A percentile compares a stretch with the other conserved stretches of the same genome.
Conservation (phyloP, 2,113 vertebrate species). For the Chelonoidis abingdonii region DNA sequence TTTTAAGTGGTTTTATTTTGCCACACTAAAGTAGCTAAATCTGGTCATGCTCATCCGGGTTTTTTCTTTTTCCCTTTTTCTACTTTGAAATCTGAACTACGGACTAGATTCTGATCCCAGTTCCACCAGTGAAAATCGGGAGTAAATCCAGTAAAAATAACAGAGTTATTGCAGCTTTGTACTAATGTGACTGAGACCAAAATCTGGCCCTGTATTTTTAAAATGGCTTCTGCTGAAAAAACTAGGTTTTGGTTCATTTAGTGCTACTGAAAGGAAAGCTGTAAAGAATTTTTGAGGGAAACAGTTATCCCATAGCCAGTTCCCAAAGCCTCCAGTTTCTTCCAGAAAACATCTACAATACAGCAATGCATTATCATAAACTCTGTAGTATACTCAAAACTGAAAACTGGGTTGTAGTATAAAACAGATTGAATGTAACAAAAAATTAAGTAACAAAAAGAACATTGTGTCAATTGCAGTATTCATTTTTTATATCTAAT, state of each 20-base stretch:
- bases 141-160: background rate
- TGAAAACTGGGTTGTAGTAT: background rate
- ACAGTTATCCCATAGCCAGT: background rate
- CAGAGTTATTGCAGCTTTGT: background rate
- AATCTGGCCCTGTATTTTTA: background rate
- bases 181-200: background rate
- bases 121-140: background rate
- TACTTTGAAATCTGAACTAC: background rate
- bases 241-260: background rate
- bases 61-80: background rate
- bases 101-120: background rate
- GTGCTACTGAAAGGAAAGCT: background rate
- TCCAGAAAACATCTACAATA: background rate
- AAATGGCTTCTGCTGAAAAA: background rate
- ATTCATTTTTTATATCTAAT: background rate
- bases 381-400: background rate
- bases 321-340: background rate
- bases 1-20: background rate
- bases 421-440: background rate
- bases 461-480: background rate
- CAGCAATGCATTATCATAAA: background rate
- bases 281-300: background rate
- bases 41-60: background rate
- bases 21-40: background rate
- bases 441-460: background rate